Evolutionary conservation across 2,113 vertebrate genomes (phyloP).

Genomic region (Oryzias curvinotus): DNA sequence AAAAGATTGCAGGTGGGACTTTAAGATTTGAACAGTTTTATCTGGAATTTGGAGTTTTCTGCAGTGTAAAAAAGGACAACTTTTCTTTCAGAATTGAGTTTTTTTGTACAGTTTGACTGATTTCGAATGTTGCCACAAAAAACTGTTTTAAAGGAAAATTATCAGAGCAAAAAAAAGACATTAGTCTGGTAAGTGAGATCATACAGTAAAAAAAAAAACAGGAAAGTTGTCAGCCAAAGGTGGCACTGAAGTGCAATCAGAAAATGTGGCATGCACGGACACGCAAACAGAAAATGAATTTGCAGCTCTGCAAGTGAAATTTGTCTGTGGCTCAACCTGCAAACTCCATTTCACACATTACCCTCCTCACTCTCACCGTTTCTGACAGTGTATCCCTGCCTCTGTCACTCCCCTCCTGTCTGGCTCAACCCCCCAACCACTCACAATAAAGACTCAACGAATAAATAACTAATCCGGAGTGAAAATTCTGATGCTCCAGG

Average conservation of each 20-base stretch:
- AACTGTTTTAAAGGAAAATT: too few relatives aligned
- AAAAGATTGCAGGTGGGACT: too few relatives aligned
- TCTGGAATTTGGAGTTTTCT: too few relatives aligned
- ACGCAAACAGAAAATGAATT: slow-evolving; percentile 66
- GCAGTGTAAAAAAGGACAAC: too few relatives aligned
- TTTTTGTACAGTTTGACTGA: too few relatives aligned
- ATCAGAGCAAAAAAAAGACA: too few relatives aligned
- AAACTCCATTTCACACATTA: slow-evolving; percentile 63
- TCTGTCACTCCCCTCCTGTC: slow-evolving; percentile 22
- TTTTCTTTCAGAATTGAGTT: too few relatives aligned
- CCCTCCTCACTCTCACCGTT: slow-evolving; percentile 42
- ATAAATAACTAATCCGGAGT: slow-evolving; percentile 57
- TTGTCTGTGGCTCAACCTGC: slow-evolving; percentile 50
- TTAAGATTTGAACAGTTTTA: too few relatives aligned
- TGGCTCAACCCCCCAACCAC: slow-evolving; percentile 21
- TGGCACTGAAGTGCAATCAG: slow-evolving; percentile 34
- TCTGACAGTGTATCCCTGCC: slow-evolving; percentile 23
- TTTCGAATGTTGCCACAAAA: too few relatives aligned
- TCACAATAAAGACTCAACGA: slow-evolving; percentile 41
- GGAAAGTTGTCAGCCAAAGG: not conserved
- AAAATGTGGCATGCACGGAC: slow-evolving; percentile 39
- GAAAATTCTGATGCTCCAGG: slow-evolving; percentile 48
- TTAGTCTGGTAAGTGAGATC: too few relatives aligned
- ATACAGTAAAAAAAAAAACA: not conserved
- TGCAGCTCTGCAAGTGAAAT: slow-evolving; percentile 55